These are phyloP conservation scores for Sparidentex hasta DNA, from an alignment of 2,797 vertebrate species.

Conservation along the genomic window DNA sequence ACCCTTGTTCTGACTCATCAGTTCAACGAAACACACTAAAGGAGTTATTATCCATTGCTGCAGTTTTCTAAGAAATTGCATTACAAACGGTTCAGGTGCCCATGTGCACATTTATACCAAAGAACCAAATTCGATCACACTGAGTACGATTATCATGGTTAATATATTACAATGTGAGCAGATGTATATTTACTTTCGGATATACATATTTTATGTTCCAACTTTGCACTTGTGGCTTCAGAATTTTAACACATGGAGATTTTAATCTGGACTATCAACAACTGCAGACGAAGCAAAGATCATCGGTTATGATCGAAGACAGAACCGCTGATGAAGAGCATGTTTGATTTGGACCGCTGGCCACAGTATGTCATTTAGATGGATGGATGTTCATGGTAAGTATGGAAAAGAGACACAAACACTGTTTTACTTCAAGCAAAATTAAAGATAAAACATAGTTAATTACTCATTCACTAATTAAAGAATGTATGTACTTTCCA, in stretches of 20 bases:
- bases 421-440: no score
- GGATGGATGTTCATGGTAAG: conserved; percentile 58
- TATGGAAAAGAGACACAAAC: conserved; percentile 44
- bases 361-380: not conserved
- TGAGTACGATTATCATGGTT: not conserved
- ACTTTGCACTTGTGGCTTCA: conserved; percentile 4
- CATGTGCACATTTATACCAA: not conserved
- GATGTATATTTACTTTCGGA: not conserved
- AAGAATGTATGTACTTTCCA: not conserved
- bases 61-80: not conserved
- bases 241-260: conserved; percentile 27
- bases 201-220: conserved; percentile 3
- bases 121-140: not conserved
- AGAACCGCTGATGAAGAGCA: conserved; percentile 42
- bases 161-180: not conserved
- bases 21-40: not conserved
- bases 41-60: no score
- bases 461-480: not conserved
- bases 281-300: conserved; percentile 35
- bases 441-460: not conserved
- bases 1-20: not conserved
- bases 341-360: conserved; percentile 7
- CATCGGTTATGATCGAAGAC: not conserved
- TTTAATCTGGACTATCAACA: conserved; percentile 22
- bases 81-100: not conserved